Conservation (phyloP, 2,888 invertebrate species). For the Tetragnatha montana region DNA sequence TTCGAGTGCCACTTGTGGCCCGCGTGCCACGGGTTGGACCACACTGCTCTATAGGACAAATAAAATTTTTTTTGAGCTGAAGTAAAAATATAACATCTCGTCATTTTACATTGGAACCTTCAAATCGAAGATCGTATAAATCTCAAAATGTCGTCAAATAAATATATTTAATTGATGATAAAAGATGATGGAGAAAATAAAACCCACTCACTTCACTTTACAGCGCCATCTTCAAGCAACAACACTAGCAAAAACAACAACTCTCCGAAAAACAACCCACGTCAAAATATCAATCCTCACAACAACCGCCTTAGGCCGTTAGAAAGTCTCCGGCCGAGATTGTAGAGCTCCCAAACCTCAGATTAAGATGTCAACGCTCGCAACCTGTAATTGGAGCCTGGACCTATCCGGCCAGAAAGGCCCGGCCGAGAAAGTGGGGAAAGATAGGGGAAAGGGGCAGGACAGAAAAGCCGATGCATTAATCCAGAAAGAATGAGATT, state of each 20-base stretch:
- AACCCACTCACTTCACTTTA: too few species aligned
- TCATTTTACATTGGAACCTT: too few species aligned
- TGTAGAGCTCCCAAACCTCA: conserved; percentile 33
- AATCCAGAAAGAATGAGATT: conserved; percentile 58
- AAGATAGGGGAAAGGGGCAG: conserved; percentile 7
- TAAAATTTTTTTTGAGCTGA: too few species aligned
- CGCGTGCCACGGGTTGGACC: too few species aligned
- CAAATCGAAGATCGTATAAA: too few species aligned
- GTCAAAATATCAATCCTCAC: background rate
- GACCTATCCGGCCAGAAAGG: conserved; percentile 22
- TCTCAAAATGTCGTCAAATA: too few species aligned
- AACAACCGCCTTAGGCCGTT: conserved; percentile 3
- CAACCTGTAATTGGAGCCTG: conserved; percentile 53
- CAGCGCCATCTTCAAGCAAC: background rate
- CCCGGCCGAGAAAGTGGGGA: conserved; percentile 4
- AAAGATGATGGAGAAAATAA: too few species aligned
- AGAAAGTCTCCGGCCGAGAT: conserved; percentile 54
- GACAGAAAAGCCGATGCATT: conserved; percentile 41
- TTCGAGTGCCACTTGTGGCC: too few species aligned
- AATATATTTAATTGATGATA: too few species aligned
- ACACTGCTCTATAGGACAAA: too few species aligned
- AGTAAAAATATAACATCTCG: too few species aligned
- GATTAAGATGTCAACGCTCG: conserved; percentile 61
- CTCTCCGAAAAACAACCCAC: background rate
- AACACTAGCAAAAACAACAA: background rate